These are phyloP conservation scores for Alectoris magna DNA, from an alignment of 2,797 vertebrate species.

Conservation along the genomic window DNA sequence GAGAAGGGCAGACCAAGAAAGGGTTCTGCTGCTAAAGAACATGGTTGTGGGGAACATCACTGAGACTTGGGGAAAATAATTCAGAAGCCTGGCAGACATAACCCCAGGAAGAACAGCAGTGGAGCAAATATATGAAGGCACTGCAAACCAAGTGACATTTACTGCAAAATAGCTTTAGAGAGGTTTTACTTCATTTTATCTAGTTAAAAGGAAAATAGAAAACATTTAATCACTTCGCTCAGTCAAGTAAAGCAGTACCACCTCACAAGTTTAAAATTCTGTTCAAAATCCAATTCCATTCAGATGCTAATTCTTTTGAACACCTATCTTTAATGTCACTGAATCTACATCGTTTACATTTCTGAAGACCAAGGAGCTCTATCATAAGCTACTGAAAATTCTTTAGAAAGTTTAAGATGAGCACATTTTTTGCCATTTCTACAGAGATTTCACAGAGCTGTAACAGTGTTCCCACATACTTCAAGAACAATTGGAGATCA, in stretches of 20 bases:
- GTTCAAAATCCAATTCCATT: slow-evolving; percentile 16
- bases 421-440: slow-evolving; percentile 44
- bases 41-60: neutral
- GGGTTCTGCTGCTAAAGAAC: neutral
- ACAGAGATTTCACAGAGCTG: slow-evolving; percentile 44
- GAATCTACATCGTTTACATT: slow-evolving; percentile 56
- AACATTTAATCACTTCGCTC: neutral
- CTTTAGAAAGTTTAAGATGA: slow-evolving; percentile 59
- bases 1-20: neutral
- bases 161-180: neutral
- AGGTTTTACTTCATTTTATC: neutral
- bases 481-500: slow-evolving; percentile 35
- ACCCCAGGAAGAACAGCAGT: neutral
- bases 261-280: neutral
- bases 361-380: slow-evolving; percentile 46
- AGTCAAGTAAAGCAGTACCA: slow-evolving; percentile 1
- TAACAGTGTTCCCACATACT: slow-evolving; percentile 21
- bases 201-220: neutral
- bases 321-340: slow-evolving; percentile 46
- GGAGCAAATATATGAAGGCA: neutral
- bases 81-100: neutral
- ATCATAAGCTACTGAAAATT: slow-evolving; percentile 50
- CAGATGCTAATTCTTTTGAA: neutral
- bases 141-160: neutral
- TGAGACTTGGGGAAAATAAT: neutral